Conservation (phyloP, 2,888 invertebrate genomes). For the Ectemnius continuus region DNA sequence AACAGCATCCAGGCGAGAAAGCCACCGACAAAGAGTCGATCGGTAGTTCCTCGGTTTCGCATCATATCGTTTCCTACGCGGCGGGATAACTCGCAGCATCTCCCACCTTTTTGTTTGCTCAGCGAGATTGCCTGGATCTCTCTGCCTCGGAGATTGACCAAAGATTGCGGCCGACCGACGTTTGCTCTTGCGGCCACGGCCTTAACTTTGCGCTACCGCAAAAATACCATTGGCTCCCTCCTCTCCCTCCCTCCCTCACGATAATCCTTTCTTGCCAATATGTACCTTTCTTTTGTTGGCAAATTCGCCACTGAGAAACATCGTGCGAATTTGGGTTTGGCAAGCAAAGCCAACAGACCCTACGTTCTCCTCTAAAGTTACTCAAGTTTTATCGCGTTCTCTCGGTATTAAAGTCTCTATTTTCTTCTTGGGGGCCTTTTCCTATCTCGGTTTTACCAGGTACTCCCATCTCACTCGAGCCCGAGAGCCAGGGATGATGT, state of each 20-base stretch:
- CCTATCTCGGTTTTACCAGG: slow-evolving; percentile 2
- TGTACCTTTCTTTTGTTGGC: slow-evolving; percentile 21
- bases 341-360: slow-evolving; percentile 12
- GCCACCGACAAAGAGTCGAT: slow-evolving; percentile 71
- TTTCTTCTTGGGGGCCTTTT: slow-evolving; percentile 10
- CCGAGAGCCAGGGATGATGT: slow-evolving; percentile 46
- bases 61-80: slow-evolving; percentile 50
- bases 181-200: slow-evolving; percentile 73
- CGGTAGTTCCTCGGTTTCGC: slow-evolving; percentile 61
- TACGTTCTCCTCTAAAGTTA: no score
- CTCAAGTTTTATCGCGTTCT: no score
- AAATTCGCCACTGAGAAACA: slow-evolving; percentile 3
- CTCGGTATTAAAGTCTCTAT: background rate
- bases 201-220: slow-evolving; percentile 70
- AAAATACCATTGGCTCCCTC: slow-evolving; percentile 68
- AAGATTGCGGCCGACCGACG: slow-evolving; percentile 76
- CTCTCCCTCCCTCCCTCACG: slow-evolving; percentile 23
- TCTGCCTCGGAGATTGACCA: slow-evolving; percentile 73
- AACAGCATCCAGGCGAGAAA: slow-evolving; percentile 59
- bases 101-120: slow-evolving; percentile 75
- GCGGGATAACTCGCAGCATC: slow-evolving; percentile 58
- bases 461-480: slow-evolving; percentile 14
- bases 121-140: slow-evolving; percentile 70
- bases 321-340: slow-evolving; percentile 17
- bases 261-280: slow-evolving; percentile 15